Base-by-base conservation (phyloP, 2,797 vertebrate genomes). In the Lepilemur ruficaudatus region DNA sequence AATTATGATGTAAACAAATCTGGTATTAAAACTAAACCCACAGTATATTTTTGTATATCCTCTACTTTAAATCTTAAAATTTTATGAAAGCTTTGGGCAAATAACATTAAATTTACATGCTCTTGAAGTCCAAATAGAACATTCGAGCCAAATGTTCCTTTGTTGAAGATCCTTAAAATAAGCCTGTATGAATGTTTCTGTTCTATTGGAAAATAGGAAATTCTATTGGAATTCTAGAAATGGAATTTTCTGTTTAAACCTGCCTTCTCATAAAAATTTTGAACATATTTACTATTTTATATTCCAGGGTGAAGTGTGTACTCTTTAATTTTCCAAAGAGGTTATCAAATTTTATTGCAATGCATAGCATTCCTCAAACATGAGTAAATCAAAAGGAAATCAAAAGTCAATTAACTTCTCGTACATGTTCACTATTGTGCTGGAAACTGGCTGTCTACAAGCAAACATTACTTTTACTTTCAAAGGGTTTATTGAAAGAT, bases 321-420 rank as follows among this genome's bases (percentile, higher is more conserved):
- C 25, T 78, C 63, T 92, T 92, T 92, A 90, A 78, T 90, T 94
- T 95, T 83, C 81, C 28, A 72, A 69, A 50, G 13, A 81, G 10
- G 4, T 70, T 80, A 69, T 48, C 22, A 52, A 38, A 61, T 84
- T 95, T 79, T 95, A 70, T 70, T 93, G 14, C 15, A 57, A 2
- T 90, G 30, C 22, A 22, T 65, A 86, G 15, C 72, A 59, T 91
- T 17, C 35, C 18, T 67, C 38, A 57, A 46, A 72, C 9, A n/a
- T 90, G 76, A 52, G 23, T 90, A 48, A 89, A 41, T 78, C 32
- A 78, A 78, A 93, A 55, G 15, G n/a, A 93, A 87, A 78, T 91
- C 28, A 87, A 69, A 90, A 76, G 55, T 86, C 25, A 70, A 0
- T 76, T 82, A 86, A 78, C n/a, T 94, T 89, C 28, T 92, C 55